Evolutionary conservation across 2,113 vertebrate species (phyloP).

Genomic region (Pseudorectes ferrugineus): DNA sequence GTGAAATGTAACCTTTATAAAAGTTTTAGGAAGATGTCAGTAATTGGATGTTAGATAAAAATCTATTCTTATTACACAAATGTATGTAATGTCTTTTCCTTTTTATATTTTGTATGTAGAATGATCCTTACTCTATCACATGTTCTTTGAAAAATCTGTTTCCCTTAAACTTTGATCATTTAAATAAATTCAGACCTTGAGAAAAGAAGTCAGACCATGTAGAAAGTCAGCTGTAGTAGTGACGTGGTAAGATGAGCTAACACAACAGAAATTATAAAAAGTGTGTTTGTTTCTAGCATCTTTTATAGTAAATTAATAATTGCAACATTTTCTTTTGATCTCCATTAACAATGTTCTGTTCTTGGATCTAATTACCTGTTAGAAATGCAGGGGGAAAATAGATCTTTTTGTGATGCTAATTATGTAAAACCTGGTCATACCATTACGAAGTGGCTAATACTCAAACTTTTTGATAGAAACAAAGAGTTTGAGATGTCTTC

Average conservation of each 20-base stretch:
- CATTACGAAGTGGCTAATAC: background rate
- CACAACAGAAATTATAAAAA: background rate
- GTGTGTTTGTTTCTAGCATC: background rate
- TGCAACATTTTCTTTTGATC: background rate
- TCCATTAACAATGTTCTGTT: background rate
- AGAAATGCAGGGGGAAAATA: background rate
- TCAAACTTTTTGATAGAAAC: background rate
- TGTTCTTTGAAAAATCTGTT: background rate
- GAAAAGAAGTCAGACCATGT: background rate
- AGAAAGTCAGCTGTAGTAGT: background rate
- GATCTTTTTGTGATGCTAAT: background rate
- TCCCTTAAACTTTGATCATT: background rate
- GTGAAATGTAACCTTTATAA: background rate
- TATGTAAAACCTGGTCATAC: background rate
- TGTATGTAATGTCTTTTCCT: background rate
- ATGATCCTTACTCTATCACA: background rate
- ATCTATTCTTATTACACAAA: background rate
- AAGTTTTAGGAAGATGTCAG: background rate
- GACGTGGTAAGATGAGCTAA: background rate
- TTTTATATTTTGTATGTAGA: background rate
- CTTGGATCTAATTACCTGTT: background rate
- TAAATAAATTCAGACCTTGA: background rate
- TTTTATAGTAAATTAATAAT: background rate
- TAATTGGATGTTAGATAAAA: background rate
- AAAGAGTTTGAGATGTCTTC: background rate